Evolutionary conservation across 2,113 vertebrate genomes (phyloP), one percentile per base, ranked within the genome.

Genomic region (Caretta caretta): DNA sequence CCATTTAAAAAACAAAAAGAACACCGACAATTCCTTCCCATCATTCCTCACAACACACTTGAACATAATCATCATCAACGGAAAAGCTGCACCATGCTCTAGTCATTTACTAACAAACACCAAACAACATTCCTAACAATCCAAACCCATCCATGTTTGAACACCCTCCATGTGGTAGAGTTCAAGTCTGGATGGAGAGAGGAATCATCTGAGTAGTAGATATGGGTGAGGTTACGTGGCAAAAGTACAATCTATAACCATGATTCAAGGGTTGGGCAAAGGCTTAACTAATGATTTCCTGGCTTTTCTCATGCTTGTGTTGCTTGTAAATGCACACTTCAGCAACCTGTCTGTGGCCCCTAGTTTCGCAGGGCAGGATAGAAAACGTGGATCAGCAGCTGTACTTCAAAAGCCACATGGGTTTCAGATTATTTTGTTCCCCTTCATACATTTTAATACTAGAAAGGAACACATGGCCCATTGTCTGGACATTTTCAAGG

Each of bases 331-430:
- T 88, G 91, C 89, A 89, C 35, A 69, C 92, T 95, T 94, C 93
- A 97, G 94, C 97, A 97, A 95, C 95, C 95, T 96, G 93, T 96
- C 93, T 50, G 91, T 54, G 31, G 96, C 84, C 93, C 94, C 80
- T 6, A 51, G 86, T 93, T 96, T 96, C 75, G 91, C 96, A 97
- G 86, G 92, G 72, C 84, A 91, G 80, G 82, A 54, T 89, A 93
- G 85, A 93, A 91, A 97, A 96, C 94, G 93, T 96, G 96, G 92
- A 96, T 88, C 96, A 97, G 93, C 97, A 97, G 97, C 96, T 97
- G 97, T 96, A 96, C 96, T 97, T 97, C 96, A 97, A 97, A 97
- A 97, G 95, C 96, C 96, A 93, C 96, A 95, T 92, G 95, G 94
- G 88, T 97, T 92, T 95, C 76, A 54, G 84, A 96, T 92, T 83